Evolutionary conservation across 2,797 vertebrate species (phyloP).

Genomic region (Muraenolepis orangiensis): DNA sequence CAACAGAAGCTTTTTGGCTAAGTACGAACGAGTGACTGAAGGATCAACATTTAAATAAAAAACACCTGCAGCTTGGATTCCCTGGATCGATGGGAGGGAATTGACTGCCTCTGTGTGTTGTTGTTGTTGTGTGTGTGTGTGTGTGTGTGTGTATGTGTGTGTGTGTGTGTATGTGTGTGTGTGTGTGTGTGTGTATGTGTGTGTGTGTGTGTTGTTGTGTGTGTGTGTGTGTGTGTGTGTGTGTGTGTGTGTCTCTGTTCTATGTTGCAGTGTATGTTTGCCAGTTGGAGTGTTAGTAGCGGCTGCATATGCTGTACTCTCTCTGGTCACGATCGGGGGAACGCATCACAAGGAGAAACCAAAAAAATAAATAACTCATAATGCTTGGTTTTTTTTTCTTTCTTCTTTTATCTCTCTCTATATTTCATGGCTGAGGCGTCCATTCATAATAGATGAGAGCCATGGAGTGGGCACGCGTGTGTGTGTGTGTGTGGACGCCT

Average conservation of each 20-base stretch:
- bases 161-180: background rate
- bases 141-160: background rate
- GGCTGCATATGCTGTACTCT: constrained; percentile 29
- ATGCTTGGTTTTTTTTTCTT: constrained; percentile 28
- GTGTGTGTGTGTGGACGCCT: constrained; percentile 18
- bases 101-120: constrained; percentile 17
- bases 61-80: constrained; percentile 2
- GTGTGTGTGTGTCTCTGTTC: constrained; percentile 11
- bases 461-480: constrained; percentile 25
- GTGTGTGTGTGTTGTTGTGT: constrained; percentile 9
- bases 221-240: constrained; percentile 2
- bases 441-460: constrained; percentile 43
- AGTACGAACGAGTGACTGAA: background rate
- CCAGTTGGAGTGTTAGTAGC: constrained; percentile 24
- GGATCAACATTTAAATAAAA: background rate
- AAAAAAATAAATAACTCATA: constrained; percentile 20
- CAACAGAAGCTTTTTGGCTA: background rate
- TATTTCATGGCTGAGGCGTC: constrained; percentile 39
- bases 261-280: constrained; percentile 25
- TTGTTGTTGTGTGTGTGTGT: background rate
- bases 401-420: constrained; percentile 25
- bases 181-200: background rate
- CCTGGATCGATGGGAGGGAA: constrained; percentile 17
- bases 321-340: constrained; percentile 27
- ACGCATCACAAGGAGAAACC: constrained; percentile 18